Percentiles rank a stretch among this genome's conserved stretches.
phyloP scores from a whole-genome alignment of 2,113 vertebrate species.

The Lutjanus erythropterus region DNA sequence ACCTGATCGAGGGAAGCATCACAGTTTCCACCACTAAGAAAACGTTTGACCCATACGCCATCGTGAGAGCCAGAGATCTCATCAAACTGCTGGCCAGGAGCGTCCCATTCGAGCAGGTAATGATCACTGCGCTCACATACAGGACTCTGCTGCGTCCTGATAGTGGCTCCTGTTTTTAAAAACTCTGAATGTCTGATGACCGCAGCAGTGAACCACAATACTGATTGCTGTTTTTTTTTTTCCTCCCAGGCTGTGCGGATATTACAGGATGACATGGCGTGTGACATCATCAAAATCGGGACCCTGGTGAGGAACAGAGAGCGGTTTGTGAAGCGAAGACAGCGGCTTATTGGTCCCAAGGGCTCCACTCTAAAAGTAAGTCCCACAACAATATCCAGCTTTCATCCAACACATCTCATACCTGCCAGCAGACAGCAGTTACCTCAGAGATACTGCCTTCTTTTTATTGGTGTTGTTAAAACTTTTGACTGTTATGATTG shows the following conservation, averaged over 20 bases:
- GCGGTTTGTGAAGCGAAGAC: conserved; percentile 95
- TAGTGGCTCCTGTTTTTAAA: not conserved
- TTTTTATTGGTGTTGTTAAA: not conserved
- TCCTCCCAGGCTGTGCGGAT: conserved; percentile 91
- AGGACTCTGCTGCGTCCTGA: not conserved
- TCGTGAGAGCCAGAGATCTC: conserved; percentile 94
- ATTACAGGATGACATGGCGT: conserved; percentile 94
- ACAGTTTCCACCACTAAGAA: conserved; percentile 94
- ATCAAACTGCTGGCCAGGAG: conserved; percentile 96
- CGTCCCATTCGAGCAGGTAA: conserved; percentile 96
- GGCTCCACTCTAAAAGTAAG: conserved; percentile 96
- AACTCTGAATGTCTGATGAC: not conserved
- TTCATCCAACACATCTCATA: not conserved
- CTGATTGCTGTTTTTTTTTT: not conserved
- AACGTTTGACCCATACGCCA: conserved; percentile 94
- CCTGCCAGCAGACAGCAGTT: not conserved
- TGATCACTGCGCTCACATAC: not conserved
- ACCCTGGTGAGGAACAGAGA: conserved; percentile 94
- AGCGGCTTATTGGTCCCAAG: conserved; percentile 95
- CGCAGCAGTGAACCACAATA: not conserved
- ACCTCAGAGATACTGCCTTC: not conserved
- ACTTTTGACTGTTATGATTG: not conserved
- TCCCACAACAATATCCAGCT: not conserved
- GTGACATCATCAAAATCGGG: conserved; percentile 98
- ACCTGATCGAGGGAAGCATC: conserved; percentile 97